A percentile compares a stretch with the other conserved stretches of the same genome.
Conservation (phyloP, 1,140 invertebrate genomes). For the Lasaia peninsularis region DNA sequence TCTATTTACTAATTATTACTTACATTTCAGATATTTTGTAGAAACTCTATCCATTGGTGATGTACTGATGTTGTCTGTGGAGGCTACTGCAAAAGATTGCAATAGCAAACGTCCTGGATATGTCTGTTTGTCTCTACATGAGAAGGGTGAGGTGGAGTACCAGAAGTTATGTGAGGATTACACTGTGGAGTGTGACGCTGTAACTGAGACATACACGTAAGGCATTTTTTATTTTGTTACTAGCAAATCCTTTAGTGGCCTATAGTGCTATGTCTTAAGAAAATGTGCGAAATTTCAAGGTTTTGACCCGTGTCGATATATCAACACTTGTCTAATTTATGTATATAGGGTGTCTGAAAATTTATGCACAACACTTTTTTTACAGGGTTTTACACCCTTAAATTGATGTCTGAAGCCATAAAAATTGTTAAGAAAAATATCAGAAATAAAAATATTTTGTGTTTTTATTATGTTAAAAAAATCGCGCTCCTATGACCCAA, state of each 20-base stretch:
- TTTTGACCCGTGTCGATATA: too few species aligned
- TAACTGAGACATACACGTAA: constrained; percentile 25
- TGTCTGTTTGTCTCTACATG: constrained; percentile 40
- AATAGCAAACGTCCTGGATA: constrained; percentile 21
- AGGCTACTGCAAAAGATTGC: constrained; percentile 27
- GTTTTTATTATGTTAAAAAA: too few species aligned
- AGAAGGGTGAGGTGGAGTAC: constrained; percentile 26
- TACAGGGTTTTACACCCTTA: too few species aligned
- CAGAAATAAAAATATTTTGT: too few species aligned
- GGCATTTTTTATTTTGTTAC: constrained; percentile 18
- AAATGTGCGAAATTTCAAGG: too few species aligned
- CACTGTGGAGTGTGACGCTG: constrained; percentile 25
- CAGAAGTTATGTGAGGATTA: constrained; percentile 36
- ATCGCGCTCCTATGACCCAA: too few species aligned
- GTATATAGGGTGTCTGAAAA: too few species aligned
- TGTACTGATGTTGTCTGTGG: constrained; percentile 34
- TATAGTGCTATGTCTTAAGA: too few species aligned
- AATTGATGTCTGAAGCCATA: too few species aligned
- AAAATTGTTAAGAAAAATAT: too few species aligned
- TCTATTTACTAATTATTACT: background rate
- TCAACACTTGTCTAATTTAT: too few species aligned
- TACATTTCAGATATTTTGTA: constrained; percentile 35
- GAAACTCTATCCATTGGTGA: constrained; percentile 36
- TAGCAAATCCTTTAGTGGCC: too few species aligned
- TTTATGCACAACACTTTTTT: background rate